Base-by-base conservation (phyloP, 2,888 invertebrate species). In the Meta bourneti region DNA sequence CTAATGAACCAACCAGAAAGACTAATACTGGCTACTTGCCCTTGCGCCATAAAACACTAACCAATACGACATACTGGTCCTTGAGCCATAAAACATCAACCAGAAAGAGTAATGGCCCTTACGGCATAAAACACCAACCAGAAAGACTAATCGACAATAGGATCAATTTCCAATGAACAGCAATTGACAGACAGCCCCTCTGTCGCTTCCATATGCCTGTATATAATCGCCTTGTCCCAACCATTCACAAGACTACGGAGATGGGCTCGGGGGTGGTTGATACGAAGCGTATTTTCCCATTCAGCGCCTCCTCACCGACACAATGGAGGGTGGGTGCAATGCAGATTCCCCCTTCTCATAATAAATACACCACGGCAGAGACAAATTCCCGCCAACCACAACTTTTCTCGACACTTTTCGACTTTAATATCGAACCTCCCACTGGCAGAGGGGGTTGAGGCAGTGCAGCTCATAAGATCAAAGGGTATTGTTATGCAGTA, bases 211-310 rank as follows among this genome's bases (percentile, higher is more conserved):
- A 82, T 89, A 77, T 82, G 89, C 52, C 82, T 70, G 82, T 52
- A 89, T 70, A 89, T 82, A 82, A 89, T 82, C 82, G 89, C 34
- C 69, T 52, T 75, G 82, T 82, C 74, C 52, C 74, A 89, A 70
- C 77, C 69, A 34, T 72, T 75, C 89, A 19, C 89, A 81, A 82
- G 77, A 82, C 74, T 13, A 13, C 0, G 77, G 20, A 34, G 34
- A 34, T 34, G 51, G 72, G 85, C 20, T 54, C 34, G 19, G 16
- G n/a, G 70, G 52, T 13, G 75, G 83, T 8, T 70, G 54, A 83
- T 80, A 13, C 20, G 78, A 78, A 89, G 49, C 83, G 78, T 83
- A 83, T 89, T 89, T 83, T 82, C 48, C 71, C 71, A 6, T 49
- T 82, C 88, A 80, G 54, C 79, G 80, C 88, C 88, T 70, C 20